Percentiles rank a stretch among this genome's conserved stretches.
These are phyloP conservation scores for Mythimna vitellina DNA, from an alignment of 2,888 invertebrate genomes.

Conservation along the genomic window DNA sequence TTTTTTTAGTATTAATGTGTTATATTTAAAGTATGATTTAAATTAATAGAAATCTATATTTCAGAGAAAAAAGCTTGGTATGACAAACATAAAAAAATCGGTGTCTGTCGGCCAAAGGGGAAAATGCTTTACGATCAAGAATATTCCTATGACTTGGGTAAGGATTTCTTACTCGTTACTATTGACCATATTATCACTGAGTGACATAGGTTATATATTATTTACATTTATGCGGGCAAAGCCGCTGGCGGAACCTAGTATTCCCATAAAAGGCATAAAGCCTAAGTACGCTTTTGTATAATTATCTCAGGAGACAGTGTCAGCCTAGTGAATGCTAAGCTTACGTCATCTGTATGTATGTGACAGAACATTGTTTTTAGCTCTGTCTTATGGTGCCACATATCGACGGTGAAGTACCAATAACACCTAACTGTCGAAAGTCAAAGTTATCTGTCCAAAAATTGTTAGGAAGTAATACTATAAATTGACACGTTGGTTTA, in stretches of 20 bases:
- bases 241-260: background rate
- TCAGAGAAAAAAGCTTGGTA: constrained; percentile 30
- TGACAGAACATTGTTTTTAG: too few relatives aligned
- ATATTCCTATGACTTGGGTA: constrained; percentile 35
- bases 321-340: background rate
- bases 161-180: background rate
- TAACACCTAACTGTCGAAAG: too few relatives aligned
- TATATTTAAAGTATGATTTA: background rate
- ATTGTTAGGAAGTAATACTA: too few relatives aligned
- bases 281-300: background rate
- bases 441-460: too few relatives aligned
- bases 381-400: too few relatives aligned
- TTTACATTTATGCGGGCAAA: too few relatives aligned
- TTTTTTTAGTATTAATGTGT: background rate
- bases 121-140: background rate
- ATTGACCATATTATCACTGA: background rate
- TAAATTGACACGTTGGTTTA: too few relatives aligned
- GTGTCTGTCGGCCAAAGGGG: constrained; percentile 33
- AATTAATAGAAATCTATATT: constrained; percentile 4
- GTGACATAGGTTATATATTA: background rate
- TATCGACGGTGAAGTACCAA: too few relatives aligned
- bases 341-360: background rate
- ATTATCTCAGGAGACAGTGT: background rate
- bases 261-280: background rate
- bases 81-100: constrained; percentile 37